Evolutionary conservation across 1,140 invertebrate genomes (phyloP).

Genomic region (Lordiphosa clarofinis): DNA sequence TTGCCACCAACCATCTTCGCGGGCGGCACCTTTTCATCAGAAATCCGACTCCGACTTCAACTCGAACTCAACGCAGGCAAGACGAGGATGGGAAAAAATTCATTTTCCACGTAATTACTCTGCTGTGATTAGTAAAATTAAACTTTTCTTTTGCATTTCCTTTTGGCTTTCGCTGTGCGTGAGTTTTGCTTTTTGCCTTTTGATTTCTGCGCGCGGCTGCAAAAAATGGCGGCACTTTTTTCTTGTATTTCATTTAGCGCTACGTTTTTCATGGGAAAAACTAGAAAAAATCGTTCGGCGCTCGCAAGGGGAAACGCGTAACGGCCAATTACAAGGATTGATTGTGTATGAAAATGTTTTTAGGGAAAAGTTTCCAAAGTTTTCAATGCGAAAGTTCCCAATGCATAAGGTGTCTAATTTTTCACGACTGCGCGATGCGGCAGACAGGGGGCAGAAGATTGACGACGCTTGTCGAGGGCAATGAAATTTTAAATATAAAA

Average conservation of each 20-base stretch:
- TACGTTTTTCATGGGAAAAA: conserved; percentile 79
- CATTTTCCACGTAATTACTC: conserved; percentile 80
- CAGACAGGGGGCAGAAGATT: conserved; percentile 51
- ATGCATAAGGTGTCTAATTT: conserved; percentile 78
- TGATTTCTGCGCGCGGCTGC: conserved; percentile 53
- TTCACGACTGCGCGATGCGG: conserved; percentile 45
- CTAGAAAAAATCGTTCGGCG: conserved; percentile 48
- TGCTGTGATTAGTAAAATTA: conserved; percentile 80
- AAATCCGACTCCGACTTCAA: conserved; percentile 15
- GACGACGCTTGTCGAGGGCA: conserved; percentile 60
- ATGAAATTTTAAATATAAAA: conserved; percentile 67
- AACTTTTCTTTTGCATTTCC: conserved; percentile 77
- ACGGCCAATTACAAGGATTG: conserved; percentile 80
- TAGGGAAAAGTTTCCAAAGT: conserved; percentile 41
- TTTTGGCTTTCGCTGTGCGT: conserved; percentile 57
- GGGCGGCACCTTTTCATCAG: conserved; percentile 48
- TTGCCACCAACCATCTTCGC: neutral
- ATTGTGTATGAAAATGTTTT: conserved; percentile 79
- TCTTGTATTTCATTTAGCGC: conserved; percentile 72
- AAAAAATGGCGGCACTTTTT: conserved; percentile 59
- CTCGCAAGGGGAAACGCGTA: conserved; percentile 49
- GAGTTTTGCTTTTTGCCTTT: conserved; percentile 65
- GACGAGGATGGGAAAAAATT: conserved; percentile 45
- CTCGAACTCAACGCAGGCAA: conserved; percentile 20
- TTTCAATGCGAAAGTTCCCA: conserved; percentile 39